These are phyloP conservation scores for Ryuthela nishihirai DNA, from an alignment of 2,888 invertebrate species.

Conservation along the genomic window DNA sequence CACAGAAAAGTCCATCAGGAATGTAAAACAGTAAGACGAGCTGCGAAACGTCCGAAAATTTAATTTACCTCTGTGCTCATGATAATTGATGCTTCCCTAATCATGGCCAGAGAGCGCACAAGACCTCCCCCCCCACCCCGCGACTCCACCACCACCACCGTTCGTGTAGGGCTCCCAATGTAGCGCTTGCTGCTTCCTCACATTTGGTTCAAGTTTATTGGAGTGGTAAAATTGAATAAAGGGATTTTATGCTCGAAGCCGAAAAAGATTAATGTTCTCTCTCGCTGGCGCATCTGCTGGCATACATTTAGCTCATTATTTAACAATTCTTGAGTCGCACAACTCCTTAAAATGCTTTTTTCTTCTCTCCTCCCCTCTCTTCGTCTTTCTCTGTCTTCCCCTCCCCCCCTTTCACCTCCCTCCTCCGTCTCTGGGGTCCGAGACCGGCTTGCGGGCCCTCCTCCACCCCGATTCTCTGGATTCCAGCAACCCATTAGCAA, in stretches of 20 bases:
- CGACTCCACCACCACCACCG: too few relatives aligned
- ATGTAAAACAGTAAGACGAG: too few relatives aligned
- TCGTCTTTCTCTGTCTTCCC: constrained; percentile 4
- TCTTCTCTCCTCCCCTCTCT: constrained; percentile 2
- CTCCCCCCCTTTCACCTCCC: constrained; percentile 9
- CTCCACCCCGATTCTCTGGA: too few relatives aligned
- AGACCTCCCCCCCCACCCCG: too few relatives aligned
- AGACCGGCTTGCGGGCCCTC: too few relatives aligned
- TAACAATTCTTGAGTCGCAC: constrained; percentile 33
- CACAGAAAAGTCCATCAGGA: constrained; percentile 5
- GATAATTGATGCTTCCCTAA: constrained; percentile 38
- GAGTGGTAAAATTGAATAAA: constrained; percentile 36
- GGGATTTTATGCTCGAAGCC: constrained; percentile 20
- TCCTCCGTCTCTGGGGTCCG: constrained; percentile 1
- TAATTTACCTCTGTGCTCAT: constrained; percentile 18
- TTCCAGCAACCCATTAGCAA: constrained; percentile 30
- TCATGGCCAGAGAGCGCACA: too few relatives aligned
- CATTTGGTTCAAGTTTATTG: too few relatives aligned
- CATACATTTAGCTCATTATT: constrained; percentile 37
- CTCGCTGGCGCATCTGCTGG: constrained; percentile 25
- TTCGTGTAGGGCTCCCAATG: constrained; percentile 1
- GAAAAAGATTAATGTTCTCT: constrained; percentile 38
- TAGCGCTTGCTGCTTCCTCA: too few relatives aligned
- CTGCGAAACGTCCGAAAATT: constrained; percentile 22
- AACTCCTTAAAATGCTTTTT: constrained; percentile 2